A percentile compares a stretch with the other conserved stretches of the same genome.
These are phyloP conservation scores for Rhinoptilus africanus DNA, from an alignment of 2,113 vertebrate species.

Conservation along the genomic window DNA sequence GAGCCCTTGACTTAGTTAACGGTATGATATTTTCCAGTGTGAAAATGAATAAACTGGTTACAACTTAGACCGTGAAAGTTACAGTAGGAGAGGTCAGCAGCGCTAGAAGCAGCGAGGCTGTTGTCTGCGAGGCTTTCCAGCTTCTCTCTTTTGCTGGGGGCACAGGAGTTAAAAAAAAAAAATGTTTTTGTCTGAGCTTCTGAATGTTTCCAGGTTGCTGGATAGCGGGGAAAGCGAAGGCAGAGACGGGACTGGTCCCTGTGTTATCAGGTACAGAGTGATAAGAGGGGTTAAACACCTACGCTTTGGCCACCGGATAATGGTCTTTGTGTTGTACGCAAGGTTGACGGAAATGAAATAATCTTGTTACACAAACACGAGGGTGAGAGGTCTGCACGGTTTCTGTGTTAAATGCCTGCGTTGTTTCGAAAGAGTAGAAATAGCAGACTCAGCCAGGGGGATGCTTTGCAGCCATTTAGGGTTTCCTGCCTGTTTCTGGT, in stretches of 20 bases:
- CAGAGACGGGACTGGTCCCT: not conserved
- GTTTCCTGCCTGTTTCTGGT: not conserved
- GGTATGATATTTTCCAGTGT: not conserved
- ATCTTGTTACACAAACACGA: not conserved
- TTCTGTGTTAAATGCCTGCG: accelerated
- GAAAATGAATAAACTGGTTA: not conserved
- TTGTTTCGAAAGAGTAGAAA: not conserved
- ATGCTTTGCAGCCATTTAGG: not conserved
- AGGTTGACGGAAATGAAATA: not conserved
- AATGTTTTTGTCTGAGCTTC: not conserved
- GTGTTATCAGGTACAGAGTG: not conserved
- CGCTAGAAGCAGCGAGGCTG: accelerated
- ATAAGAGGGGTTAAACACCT: not conserved
- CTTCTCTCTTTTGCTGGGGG: not conserved
- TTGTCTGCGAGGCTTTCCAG: not conserved
- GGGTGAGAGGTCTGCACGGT: accelerated
- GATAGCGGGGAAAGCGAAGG: accelerated
- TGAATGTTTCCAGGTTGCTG: not conserved
- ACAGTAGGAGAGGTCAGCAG: not conserved
- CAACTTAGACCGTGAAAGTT: not conserved
- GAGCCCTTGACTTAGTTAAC: not conserved
- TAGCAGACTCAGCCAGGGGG: not conserved
- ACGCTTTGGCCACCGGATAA: too few species aligned
- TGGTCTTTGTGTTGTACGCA: accelerated
- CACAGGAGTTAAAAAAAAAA: not conserved